phyloP scores from a whole-genome alignment of 1,140 invertebrate species.

The Sarcophaga bullata region DNA sequence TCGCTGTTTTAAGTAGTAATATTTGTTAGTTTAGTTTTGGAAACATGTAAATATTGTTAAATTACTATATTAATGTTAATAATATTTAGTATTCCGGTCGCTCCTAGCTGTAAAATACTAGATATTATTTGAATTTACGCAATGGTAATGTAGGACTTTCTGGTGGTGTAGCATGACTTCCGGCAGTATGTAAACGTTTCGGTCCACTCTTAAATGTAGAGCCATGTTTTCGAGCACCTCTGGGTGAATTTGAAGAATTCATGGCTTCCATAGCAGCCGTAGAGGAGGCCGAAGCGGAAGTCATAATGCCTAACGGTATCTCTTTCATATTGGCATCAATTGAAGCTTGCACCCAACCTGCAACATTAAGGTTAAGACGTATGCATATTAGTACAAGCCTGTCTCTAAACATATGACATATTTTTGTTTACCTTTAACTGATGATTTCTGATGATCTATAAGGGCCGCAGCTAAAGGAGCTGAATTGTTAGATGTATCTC shows the following conservation, averaged over 20 bases:
- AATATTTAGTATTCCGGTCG: neutral
- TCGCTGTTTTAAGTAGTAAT: conserved; percentile 35
- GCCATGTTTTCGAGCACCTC: conserved; percentile 67
- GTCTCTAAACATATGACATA: neutral
- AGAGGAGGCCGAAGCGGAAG: conserved; percentile 58
- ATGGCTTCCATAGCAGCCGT: conserved; percentile 59
- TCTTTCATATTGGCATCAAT: conserved; percentile 55
- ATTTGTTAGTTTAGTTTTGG: conserved; percentile 9
- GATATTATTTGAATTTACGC: conserved; percentile 60
- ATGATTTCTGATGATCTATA: conserved; percentile 66
- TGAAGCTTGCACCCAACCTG: conserved; percentile 63
- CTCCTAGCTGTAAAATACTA: conserved; percentile 43
- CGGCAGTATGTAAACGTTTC: conserved; percentile 61
- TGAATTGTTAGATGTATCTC: conserved; percentile 57
- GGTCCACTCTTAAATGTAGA: conserved; percentile 66
- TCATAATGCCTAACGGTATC: conserved; percentile 51
- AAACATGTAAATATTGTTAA: neutral
- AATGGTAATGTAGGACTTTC: conserved; percentile 67
- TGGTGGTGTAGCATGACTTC: conserved; percentile 64
- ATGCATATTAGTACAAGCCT: neutral
- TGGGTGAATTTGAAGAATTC: conserved; percentile 62
- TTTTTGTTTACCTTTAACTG: conserved; percentile 55
- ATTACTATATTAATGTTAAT: neutral
- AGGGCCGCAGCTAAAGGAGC: conserved; percentile 68
- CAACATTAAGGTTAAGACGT: neutral